Evolutionary conservation across 2,113 vertebrate species (phyloP).

Genomic region (Anarhynchus alexandrinus): DNA sequence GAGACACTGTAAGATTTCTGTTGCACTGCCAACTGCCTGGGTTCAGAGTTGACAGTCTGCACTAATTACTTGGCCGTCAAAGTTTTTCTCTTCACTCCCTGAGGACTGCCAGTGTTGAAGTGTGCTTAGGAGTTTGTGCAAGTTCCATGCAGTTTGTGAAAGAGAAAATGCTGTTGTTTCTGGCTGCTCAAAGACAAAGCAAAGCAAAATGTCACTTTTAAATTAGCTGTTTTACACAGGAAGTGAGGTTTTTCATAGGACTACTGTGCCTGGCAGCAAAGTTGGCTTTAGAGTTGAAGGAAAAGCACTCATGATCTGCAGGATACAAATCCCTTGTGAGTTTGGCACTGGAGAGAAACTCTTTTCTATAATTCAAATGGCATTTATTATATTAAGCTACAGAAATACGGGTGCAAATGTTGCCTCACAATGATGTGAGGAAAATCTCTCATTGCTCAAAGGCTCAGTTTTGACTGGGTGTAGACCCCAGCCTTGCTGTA

Average conservation of each 20-base stretch:
- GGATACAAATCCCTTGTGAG: background rate
- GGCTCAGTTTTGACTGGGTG: background rate
- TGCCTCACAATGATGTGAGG: background rate
- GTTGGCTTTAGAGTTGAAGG: background rate
- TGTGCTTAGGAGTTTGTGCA: background rate
- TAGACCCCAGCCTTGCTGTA: background rate
- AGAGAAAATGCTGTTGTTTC: background rate
- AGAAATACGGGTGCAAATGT: background rate
- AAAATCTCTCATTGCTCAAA: background rate
- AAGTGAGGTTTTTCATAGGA: background rate
- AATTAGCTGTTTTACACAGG: background rate
- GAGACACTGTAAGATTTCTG: background rate
- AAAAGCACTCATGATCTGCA: background rate
- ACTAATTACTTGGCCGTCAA: background rate
- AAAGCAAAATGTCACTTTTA: background rate
- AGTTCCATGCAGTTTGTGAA: too few species aligned
- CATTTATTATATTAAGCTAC: background rate
- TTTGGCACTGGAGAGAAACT: background rate
- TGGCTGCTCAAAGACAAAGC: background rate
- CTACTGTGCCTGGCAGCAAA: background rate
- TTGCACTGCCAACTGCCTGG: background rate
- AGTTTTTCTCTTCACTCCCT: background rate
- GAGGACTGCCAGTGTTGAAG: background rate
- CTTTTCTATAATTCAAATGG: background rate
- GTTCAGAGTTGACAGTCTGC: background rate